Conservation (phyloP, 1,140 invertebrate species). For the Hermatobates lingyangjiaoensis region DNA sequence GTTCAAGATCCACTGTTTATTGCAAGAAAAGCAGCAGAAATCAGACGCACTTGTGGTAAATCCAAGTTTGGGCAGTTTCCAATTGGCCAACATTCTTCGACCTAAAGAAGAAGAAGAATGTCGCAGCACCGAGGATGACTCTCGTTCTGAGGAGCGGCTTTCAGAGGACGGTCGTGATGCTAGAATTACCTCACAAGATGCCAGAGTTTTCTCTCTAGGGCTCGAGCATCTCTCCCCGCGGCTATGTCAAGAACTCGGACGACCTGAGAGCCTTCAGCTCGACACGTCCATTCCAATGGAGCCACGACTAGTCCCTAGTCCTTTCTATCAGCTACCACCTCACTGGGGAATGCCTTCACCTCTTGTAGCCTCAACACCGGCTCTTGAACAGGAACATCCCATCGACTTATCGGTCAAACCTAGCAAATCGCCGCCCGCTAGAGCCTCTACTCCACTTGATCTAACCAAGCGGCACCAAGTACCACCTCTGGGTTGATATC, state of each 20-base stretch:
- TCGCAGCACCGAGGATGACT: background rate
- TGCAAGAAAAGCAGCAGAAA: slow-evolving; percentile 27
- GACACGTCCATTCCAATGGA: background rate
- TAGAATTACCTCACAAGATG: background rate
- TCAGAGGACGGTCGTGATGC: background rate
- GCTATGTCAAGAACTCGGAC: background rate
- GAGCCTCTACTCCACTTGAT: background rate
- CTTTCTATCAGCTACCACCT: background rate
- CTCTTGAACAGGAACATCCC: slow-evolving; percentile 10
- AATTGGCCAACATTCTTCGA: background rate
- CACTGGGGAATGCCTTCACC: background rate
- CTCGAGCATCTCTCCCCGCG: background rate
- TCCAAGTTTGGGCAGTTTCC: background rate
- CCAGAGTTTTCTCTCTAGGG: background rate
- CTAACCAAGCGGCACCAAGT: slow-evolving; percentile 6
- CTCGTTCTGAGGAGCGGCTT: background rate
- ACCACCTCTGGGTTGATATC: no score
- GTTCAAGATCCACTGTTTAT: slow-evolving; percentile 41
- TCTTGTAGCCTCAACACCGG: background rate
- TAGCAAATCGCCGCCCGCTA: background rate
- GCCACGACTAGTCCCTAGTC: background rate
- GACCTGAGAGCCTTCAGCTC: background rate
- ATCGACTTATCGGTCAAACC: slow-evolving; percentile 12
- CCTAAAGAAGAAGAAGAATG: background rate
- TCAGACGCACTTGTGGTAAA: background rate